Conservation (phyloP, 2,888 invertebrate genomes). For the Papilio gigon region DNA sequence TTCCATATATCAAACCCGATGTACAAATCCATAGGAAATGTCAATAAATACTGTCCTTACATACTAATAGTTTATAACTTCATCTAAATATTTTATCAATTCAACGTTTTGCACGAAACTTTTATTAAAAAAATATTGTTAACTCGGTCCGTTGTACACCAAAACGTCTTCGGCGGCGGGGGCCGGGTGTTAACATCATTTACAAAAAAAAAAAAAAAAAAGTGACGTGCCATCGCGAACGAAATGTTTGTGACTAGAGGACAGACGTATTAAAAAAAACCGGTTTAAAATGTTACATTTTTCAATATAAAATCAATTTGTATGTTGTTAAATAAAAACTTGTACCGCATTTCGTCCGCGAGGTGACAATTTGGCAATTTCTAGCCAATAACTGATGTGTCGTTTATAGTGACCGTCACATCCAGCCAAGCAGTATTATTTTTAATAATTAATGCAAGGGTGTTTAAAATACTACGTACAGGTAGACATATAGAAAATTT, state of each 20-base stretch:
- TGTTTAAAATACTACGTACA: slow-evolving; percentile 65
- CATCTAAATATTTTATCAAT: slow-evolving; percentile 57
- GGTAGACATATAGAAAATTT: slow-evolving; percentile 55
- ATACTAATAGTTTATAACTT: slow-evolving; percentile 74
- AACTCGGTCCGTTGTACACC: slow-evolving; percentile 65
- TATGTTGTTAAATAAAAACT: background rate
- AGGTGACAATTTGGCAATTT: slow-evolving; percentile 71
- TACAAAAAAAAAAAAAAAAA: slow-evolving; percentile 49
- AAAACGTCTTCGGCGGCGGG: no score
- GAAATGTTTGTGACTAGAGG: slow-evolving; percentile 48
- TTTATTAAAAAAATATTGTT: slow-evolving; percentile 76
- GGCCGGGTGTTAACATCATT: slow-evolving; percentile 68
- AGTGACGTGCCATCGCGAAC: slow-evolving; percentile 47
- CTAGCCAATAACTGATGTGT: slow-evolving; percentile 48
- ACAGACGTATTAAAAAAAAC: slow-evolving; percentile 18
- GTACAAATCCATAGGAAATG: slow-evolving; percentile 61
- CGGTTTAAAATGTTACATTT: background rate
- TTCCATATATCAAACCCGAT: slow-evolving; percentile 45
- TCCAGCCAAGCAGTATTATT: slow-evolving; percentile 69
- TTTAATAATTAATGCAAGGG: slow-evolving; percentile 52
- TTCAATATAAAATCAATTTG: slow-evolving; percentile 12
- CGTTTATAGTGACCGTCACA: slow-evolving; percentile 49
- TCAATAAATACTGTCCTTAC: slow-evolving; percentile 73
- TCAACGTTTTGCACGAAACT: slow-evolving; percentile 62
- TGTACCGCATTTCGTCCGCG: slow-evolving; percentile 61